A percentile compares a stretch with the other conserved stretches of the same genome.
Conservation (phyloP, 2,888 invertebrate species). For the Pimpla rufipes region DNA sequence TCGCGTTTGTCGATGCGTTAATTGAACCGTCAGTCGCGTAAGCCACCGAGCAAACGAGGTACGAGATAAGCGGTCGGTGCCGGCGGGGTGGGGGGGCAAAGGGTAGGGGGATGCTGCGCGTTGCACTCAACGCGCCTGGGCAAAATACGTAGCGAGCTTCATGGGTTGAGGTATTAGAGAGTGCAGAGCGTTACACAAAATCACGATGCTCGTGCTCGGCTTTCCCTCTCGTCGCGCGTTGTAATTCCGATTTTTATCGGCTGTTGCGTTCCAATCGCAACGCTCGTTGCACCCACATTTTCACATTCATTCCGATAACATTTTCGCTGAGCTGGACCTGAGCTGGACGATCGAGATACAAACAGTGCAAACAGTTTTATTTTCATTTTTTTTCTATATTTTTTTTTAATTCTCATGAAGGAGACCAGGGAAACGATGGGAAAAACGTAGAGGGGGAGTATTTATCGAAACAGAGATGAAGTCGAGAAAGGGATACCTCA, state of each 20-base stretch:
- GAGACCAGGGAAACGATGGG: constrained; percentile 9
- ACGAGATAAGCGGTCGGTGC: constrained; percentile 56
- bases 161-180: background rate
- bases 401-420: no score
- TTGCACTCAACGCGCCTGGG: constrained; percentile 22
- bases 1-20: constrained; percentile 63
- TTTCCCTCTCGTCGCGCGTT: background rate
- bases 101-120: constrained; percentile 10
- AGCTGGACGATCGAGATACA: background rate
- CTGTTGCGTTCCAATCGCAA: background rate
- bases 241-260: constrained; percentile 31
- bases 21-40: constrained; percentile 63
- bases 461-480: constrained; percentile 70
- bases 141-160: constrained; percentile 32
- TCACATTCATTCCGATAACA: constrained; percentile 11
- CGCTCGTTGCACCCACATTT: background rate
- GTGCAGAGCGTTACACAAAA: constrained; percentile 21
- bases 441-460: constrained; percentile 57
- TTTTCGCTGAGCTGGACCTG: background rate
- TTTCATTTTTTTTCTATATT: background rate
- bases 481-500: background rate
- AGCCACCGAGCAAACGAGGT: constrained; percentile 56
- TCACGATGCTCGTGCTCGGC: constrained; percentile 10
- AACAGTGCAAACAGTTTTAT: background rate
- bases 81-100: no score